phyloP scores from a whole-genome alignment of 2,888 invertebrate genomes.

The Osedax fenrisi region DNA sequence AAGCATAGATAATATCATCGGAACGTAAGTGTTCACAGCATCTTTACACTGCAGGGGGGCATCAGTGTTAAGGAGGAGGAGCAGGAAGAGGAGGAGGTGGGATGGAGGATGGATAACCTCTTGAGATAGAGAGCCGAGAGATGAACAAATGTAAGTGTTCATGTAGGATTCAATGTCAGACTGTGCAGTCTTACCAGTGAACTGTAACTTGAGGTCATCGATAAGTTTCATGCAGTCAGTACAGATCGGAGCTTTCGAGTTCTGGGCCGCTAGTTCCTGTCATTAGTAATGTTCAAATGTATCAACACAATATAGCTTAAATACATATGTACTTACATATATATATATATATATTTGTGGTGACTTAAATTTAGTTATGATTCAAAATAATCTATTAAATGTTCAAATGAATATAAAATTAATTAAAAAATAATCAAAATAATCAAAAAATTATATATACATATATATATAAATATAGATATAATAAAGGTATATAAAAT shows the following conservation, averaged over 20 bases:
- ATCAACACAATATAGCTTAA: too few species aligned
- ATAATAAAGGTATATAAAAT: too few species aligned
- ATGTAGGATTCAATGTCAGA: neutral
- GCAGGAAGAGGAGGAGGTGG: neutral
- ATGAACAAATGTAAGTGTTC: neutral
- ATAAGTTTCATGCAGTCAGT: slow-evolving; percentile 38
- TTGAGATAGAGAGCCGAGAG: neutral
- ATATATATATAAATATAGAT: too few species aligned
- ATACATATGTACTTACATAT: too few species aligned
- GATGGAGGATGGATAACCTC: too few species aligned
- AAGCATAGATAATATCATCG: slow-evolving; percentile 30
- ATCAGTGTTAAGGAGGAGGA: neutral
- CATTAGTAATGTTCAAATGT: too few species aligned
- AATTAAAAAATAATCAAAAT: too few species aligned
- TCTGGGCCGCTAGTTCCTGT: neutral
- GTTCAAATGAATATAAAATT: too few species aligned
- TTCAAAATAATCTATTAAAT: too few species aligned
- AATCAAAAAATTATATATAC: too few species aligned
- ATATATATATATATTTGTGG: too few species aligned
- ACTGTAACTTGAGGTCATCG: slow-evolving; percentile 32
- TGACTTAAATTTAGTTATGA: too few species aligned
- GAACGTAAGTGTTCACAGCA: slow-evolving; percentile 31
- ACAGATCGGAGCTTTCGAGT: slow-evolving; percentile 32
- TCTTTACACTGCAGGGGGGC: slow-evolving; percentile 33
- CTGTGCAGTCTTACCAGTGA: slow-evolving; percentile 35